A percentile compares a stretch with the other conserved stretches of the same genome.
These are phyloP conservation scores for Glossosoma conforme DNA, from an alignment of 1,140 invertebrate species.

Conservation along the genomic window DNA sequence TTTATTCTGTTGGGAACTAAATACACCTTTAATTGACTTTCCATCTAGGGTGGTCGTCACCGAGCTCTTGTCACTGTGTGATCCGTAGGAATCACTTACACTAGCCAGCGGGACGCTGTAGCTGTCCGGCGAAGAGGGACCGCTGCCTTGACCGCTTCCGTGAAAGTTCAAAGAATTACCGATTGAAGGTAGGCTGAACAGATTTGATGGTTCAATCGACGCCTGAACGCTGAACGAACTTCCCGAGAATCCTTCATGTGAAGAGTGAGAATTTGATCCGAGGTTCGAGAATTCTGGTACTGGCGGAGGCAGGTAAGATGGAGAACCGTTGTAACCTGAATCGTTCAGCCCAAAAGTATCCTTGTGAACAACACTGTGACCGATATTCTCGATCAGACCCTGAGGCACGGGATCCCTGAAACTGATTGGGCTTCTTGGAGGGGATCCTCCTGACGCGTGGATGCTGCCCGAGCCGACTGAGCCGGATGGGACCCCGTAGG, in stretches of 20 bases:
- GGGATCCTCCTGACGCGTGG: conserved; percentile 34
- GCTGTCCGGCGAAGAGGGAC: conserved; percentile 49
- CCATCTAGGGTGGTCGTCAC: conserved; percentile 42
- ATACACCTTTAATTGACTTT: conserved; percentile 9
- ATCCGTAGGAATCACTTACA: conserved; percentile 45
- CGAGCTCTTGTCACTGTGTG: conserved; percentile 40
- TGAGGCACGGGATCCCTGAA: conserved; percentile 65
- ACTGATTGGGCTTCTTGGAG: conserved; percentile 56
- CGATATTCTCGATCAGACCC: conserved; percentile 60
- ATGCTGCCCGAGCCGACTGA: conserved; percentile 38
- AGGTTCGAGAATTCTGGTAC: conserved; percentile 37
- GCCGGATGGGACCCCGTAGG: conserved; percentile 44
- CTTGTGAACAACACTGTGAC: conserved; percentile 52
- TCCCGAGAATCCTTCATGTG: conserved; percentile 34
- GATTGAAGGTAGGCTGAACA: conserved; percentile 48
- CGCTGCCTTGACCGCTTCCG: conserved; percentile 15
- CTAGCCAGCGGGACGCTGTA: conserved; percentile 48
- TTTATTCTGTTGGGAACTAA: not conserved
- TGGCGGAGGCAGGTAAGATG: conserved; percentile 60
- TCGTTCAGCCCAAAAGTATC: conserved; percentile 43
- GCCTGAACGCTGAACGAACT: conserved; percentile 35
- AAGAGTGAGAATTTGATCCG: not conserved
- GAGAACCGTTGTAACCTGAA: conserved; percentile 40
- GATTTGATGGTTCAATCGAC: conserved; percentile 44
- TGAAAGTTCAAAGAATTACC: conserved; percentile 42